Evolutionary conservation across 30 jellyfish, hydroid and myxozoan species (phyloP), one percentile per base, ranked within the genome.

Genomic region (Pseudorhiza aurosa): DNA sequence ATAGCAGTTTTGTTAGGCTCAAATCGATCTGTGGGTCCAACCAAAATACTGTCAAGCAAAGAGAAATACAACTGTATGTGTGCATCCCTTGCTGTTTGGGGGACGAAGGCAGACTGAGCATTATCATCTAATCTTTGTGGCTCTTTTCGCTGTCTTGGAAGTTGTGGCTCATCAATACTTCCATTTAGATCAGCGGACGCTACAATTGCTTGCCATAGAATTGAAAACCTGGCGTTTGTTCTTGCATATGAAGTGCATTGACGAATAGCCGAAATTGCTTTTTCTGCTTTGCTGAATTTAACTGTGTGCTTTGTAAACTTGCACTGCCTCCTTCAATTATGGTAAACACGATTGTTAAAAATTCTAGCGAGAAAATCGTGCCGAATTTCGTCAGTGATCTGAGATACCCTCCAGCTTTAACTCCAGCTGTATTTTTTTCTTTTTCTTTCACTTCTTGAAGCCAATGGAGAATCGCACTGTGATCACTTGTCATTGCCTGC

Each of bases 331-430:
- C 90, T 77, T 77, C 81, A 45, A 77, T 32, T 2, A 62, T 45
- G 90, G 90, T 43, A 77, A 77, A 77, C 81, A 60, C 90, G 37
- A 56, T 36, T 40, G 58, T 75, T 75, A 75, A 29, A 55, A 75
- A 33, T 58, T 77, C 72, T 10, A 58, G 36, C 36, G 42, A 59
- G 80, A 73, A 73, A 55, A 30, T 35, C 68, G 72, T 77, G 81
- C 42, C 81, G 49, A 77, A 77, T 30, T 60, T 40, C 58, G 81
- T 77, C 81, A 60, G 89, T 77, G 89, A 77, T 46, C 72, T 77
- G 79, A 31, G 81, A 77, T 77, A 73, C 29, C 71, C 89, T 30
- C 72, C 89, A 58, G 81, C 81, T 77, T 77, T 77, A 58, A 77
- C 81, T 30, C 89, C 89, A 36, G 81, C 81, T 58, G 82, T 35